Evolutionary conservation across 2,113 vertebrate species (phyloP), one percentile per base, ranked within the genome.

Genomic region (Bagarius yarrelli): DNA sequence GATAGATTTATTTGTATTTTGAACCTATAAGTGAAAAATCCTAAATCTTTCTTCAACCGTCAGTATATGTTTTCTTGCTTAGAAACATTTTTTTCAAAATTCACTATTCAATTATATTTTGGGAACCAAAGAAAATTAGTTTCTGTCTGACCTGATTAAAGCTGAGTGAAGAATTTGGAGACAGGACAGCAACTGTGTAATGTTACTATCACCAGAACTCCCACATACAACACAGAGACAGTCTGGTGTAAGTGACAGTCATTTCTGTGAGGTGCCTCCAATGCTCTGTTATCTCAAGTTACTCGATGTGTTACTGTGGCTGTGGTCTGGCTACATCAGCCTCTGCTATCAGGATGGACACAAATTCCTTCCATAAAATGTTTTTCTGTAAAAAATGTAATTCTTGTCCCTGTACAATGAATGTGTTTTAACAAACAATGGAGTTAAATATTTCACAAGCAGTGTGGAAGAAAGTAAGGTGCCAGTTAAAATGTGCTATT

Each of bases 131-230:
- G 16, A 34, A 76, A 21, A 69, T 63, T n/a, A 32, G 34, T 70
- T 70, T 79, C 71, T 72, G 79, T 82, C 70, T 59, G 50, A 36
- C 25, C 79, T 44, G 50, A 21, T 77, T 40, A 63, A 78, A 83
- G 66, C 82, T 53, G 71, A 77, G 59, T 57, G 18, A 61, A 78
- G 59, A 79, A 40, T 57, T 77, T 70, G 32, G 32, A 79, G 76
- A 67, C 60, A 59, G 47, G 30, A 80, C 73, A 77, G 27, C 34
- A 61, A 75, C 59, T 82, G 77, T 80, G 75, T 82, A 60, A 56
- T 69, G 34, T 64, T 71, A 83, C 73, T 66, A 80, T 86, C 60
- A 75, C 53, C 79, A 81, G 69, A 60, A 78, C 78, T 74, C 80
- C 80, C 80, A 83, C 73, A 23, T 50, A 64, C 18, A 81, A 59